Percentiles rank a stretch among this genome's conserved stretches.
phyloP scores from a whole-genome alignment of 35 echinoderm and acorn worm genomes.

The Anneissia japonica region DNA sequence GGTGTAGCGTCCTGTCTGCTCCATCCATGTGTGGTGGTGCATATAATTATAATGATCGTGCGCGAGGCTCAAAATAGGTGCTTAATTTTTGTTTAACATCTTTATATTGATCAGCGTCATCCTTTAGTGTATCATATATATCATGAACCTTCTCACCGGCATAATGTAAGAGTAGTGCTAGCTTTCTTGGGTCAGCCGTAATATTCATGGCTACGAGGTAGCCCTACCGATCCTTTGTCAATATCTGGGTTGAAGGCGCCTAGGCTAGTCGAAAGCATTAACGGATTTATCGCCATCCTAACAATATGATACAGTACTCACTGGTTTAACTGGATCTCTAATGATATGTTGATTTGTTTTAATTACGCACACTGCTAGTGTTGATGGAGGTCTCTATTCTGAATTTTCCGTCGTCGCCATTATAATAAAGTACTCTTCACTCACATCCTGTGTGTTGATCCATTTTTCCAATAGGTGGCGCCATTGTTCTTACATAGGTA shows the following conservation, averaged over 20 bases:
- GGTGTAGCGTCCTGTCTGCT: no score
- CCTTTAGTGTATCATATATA: slow-evolving; percentile 33
- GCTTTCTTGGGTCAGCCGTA: slow-evolving; percentile 28
- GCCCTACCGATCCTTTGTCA: background rate
- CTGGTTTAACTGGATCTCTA: background rate
- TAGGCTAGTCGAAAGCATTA: background rate
- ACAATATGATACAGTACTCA: background rate
- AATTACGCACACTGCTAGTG: background rate
- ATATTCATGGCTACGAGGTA: slow-evolving; percentile 23
- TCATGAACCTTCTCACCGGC: slow-evolving; percentile 36
- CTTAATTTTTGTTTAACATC: slow-evolving; percentile 25
- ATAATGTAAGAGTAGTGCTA: slow-evolving; percentile 54
- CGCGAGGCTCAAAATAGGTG: slow-evolving; percentile 34
- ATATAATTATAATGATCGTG: no score
- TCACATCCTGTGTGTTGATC: background rate
- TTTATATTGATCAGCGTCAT: slow-evolving; percentile 32
- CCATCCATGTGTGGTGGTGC: no score
- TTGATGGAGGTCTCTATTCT: background rate
- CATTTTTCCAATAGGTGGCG: background rate
- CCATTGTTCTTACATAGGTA: background rate
- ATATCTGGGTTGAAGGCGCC: background rate
- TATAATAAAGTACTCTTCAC: background rate
- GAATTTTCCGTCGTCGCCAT: background rate
- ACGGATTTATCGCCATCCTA: background rate
- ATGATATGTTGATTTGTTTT: background rate